Conservation (phyloP, 2,797 vertebrate species). For the Pangasius mekongensis region DNA sequence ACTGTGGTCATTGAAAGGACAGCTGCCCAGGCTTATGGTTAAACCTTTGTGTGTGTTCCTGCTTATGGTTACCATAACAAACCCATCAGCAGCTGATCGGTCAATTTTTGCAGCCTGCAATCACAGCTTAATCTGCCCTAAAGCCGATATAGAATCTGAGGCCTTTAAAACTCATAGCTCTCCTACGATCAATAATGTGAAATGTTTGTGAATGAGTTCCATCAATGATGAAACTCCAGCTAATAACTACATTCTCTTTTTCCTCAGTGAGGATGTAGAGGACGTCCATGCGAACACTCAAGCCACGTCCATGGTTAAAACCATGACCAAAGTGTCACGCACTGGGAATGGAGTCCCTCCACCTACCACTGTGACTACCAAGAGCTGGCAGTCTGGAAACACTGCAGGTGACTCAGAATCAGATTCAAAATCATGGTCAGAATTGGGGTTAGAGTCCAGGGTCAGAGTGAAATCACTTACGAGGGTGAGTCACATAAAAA, state of each 20-base stretch:
- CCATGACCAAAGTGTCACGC: constrained; percentile 67
- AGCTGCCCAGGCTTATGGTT: constrained; percentile 25
- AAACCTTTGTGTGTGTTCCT: constrained; percentile 26
- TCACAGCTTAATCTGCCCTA: background rate
- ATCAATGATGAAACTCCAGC: background rate
- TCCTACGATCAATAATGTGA: background rate
- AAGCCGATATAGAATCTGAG: background rate
- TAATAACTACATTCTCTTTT: background rate
- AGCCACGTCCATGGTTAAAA: constrained; percentile 67
- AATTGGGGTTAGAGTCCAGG: background rate
- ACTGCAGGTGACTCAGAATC: constrained; percentile 37
- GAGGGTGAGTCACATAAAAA: background rate
- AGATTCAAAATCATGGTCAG: background rate
- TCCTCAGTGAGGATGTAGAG: constrained; percentile 74
- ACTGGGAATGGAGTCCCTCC: constrained; percentile 65
- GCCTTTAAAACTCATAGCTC: constrained; percentile 3
- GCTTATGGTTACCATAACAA: constrained; percentile 43
- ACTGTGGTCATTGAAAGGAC: constrained; percentile 14
- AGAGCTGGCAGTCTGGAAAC: constrained; percentile 37
- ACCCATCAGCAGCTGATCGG: constrained; percentile 38
- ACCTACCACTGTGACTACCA: constrained; percentile 55
- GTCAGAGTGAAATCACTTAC: background rate
- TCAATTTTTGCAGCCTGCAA: background rate
- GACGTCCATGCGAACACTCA: constrained; percentile 64
- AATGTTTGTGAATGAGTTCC: background rate